Percentiles rank a stretch among this genome's conserved stretches.
Conservation (phyloP, 2,797 vertebrate species). For the Labeo calbasu region DNA sequence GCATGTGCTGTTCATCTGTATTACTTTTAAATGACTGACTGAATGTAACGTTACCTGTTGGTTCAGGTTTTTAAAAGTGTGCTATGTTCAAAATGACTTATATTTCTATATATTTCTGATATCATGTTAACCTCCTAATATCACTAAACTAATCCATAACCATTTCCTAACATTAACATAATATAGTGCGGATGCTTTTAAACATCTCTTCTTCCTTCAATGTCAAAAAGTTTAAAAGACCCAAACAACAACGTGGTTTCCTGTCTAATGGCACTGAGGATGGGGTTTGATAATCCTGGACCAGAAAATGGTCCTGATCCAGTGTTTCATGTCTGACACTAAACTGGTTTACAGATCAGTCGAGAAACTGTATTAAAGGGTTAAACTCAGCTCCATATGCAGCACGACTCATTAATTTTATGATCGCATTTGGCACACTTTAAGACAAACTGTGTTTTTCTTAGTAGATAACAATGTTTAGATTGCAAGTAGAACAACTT, state of each 20-base stretch:
- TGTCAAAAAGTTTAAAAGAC: background rate
- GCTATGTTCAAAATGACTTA: background rate
- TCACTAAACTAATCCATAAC: background rate
- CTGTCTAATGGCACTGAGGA: background rate
- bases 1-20: background rate
- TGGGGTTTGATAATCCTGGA: background rate
- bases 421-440: background rate
- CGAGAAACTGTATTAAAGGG: background rate
- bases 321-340: background rate
- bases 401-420: background rate
- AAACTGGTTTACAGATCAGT: background rate
- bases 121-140: background rate
- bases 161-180: background rate
- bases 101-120: background rate
- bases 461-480: background rate
- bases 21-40: background rate
- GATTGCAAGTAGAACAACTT: background rate
- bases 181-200: background rate
- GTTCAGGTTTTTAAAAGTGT: background rate
- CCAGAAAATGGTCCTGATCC: background rate
- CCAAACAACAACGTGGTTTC: background rate
- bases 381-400: constrained; percentile 8
- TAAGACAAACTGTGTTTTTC: background rate
- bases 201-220: background rate
- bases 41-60: background rate